These are phyloP conservation scores for Cryptotermes secundus DNA, from an alignment of 1,140 invertebrate genomes.

Conservation along the genomic window DNA sequence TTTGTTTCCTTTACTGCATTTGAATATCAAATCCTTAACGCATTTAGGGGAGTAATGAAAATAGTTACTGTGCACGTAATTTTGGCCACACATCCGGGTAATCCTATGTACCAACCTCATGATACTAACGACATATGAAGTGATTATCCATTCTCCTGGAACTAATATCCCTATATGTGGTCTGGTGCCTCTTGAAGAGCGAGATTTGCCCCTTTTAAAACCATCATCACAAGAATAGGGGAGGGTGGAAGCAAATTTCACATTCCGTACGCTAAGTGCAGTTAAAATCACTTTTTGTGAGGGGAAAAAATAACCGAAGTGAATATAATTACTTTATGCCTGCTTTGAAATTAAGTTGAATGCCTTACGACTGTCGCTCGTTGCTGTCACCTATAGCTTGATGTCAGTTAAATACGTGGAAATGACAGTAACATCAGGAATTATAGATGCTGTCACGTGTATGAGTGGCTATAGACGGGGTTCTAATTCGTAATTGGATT, in stretches of 20 bases:
- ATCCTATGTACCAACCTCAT: not conserved
- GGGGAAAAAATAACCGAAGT: not conserved
- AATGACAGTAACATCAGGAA: too few species aligned
- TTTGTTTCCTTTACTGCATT: not conserved
- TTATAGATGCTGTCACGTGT: too few species aligned
- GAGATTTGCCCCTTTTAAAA: not conserved
- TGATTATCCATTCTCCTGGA: not conserved
- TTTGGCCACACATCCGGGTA: not conserved
- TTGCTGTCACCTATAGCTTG: too few species aligned
- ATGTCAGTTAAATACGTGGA: too few species aligned
- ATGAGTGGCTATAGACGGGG: too few species aligned
- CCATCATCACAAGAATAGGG: not conserved
- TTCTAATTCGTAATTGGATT: too few species aligned
- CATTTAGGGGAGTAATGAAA: not conserved
- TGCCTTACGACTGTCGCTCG: too few species aligned
- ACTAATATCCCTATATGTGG: not conserved
- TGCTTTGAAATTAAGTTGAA: too few species aligned
- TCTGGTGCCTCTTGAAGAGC: not conserved
- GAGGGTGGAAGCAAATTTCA: not conserved
- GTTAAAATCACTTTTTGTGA: not conserved
- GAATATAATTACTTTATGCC: not conserved
- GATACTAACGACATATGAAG: not conserved
- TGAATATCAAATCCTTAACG: not conserved
- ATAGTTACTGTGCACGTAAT: slow-evolving; percentile 12
- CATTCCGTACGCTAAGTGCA: not conserved